Conservation (phyloP, 2,888 invertebrate genomes). For the Eurytoma adleriae region DNA sequence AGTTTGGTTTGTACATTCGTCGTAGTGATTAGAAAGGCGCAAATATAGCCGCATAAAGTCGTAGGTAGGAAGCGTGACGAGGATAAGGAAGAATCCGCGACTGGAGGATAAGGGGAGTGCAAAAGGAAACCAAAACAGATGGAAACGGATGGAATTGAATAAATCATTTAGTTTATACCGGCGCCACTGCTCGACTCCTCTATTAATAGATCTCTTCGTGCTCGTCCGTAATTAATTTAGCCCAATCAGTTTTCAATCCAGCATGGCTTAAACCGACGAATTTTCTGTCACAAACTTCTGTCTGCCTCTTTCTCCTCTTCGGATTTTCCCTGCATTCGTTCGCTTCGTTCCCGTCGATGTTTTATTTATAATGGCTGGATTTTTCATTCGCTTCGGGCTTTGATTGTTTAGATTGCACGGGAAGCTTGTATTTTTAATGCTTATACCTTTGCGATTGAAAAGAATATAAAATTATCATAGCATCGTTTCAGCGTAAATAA, state of each 20-base stretch:
- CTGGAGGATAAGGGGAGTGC: not conserved
- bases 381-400: too few species aligned
- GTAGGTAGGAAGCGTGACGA: not conserved
- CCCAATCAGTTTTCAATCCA: conserved; percentile 57
- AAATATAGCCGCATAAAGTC: not conserved
- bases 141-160: conserved; percentile 42
- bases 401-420: too few species aligned
- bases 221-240: conserved; percentile 61
- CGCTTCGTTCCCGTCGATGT: not conserved
- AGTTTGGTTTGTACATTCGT: too few species aligned
- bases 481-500: too few species aligned
- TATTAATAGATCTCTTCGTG: conserved; percentile 59
- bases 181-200: conserved; percentile 6
- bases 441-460: too few species aligned
- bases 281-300: conserved; percentile 7
- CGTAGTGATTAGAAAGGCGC: not conserved
- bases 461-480: too few species aligned
- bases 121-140: conserved; percentile 3
- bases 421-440: too few species aligned
- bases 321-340: not conserved
- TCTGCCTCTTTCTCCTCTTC: not conserved
- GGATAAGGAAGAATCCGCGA: not conserved
- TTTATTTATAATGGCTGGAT: not conserved
- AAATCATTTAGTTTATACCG: conserved; percentile 41
- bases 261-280: conserved; percentile 46